Conservation (phyloP, 1,140 invertebrate genomes). For the Cotesia vestalis region DNA sequence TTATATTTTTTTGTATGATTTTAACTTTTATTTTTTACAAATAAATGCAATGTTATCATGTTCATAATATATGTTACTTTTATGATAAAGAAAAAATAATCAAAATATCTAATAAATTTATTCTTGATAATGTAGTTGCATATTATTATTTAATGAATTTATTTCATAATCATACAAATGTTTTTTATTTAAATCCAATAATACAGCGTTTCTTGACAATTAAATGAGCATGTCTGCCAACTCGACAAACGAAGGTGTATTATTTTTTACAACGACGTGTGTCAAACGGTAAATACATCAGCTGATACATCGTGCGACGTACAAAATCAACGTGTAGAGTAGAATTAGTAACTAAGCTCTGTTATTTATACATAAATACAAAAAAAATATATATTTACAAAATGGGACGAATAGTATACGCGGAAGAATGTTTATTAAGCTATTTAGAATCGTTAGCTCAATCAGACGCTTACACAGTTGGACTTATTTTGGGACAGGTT, state of each 20-base stretch:
- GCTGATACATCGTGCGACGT: slow-evolving; percentile 29
- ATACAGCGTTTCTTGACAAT: too few species aligned
- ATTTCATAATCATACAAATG: too few species aligned
- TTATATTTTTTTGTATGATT: background rate
- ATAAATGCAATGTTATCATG: background rate
- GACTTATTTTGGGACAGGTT: slow-evolving; percentile 76
- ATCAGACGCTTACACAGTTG: slow-evolving; percentile 69
- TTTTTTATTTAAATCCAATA: too few species aligned
- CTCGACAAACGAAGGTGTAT: slow-evolving; percentile 2
- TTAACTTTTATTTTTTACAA: slow-evolving; percentile 5
- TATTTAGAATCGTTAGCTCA: slow-evolving; percentile 62
- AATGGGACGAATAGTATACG: slow-evolving; percentile 66
- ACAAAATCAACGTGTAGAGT: background rate
- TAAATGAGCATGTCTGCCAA: slow-evolving; percentile 12
- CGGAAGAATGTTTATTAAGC: slow-evolving; percentile 61
- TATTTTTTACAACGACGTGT: too few species aligned
- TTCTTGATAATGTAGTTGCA: background rate
- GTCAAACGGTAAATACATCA: slow-evolving; percentile 23
- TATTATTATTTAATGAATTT: too few species aligned
- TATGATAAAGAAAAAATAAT: background rate
- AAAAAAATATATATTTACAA: slow-evolving; percentile 19
- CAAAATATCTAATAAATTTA: background rate
- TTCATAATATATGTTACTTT: background rate
- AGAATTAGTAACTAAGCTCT: background rate
- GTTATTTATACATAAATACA: background rate